A percentile compares a stretch with the other conserved stretches of the same genome.
Evolutionary conservation across 2,797 vertebrate genomes (phyloP).

Genomic region (Cirrhinus mrigala): DNA sequence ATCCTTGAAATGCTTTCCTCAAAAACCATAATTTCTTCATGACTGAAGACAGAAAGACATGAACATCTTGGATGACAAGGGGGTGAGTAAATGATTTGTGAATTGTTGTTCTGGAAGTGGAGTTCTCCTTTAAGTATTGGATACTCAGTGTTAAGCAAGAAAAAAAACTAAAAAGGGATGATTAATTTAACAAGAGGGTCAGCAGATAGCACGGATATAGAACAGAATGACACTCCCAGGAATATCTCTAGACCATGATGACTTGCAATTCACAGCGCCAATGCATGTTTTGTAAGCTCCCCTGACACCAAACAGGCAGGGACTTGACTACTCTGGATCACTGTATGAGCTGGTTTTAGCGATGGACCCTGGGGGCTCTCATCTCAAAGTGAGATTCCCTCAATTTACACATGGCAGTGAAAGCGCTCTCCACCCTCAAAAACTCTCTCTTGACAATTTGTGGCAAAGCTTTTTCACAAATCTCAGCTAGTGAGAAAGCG

Average conservation of each 20-base stretch:
- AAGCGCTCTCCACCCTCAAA: conserved; percentile 13
- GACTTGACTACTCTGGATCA: conserved; percentile 35
- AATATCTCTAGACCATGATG: conserved; percentile 30
- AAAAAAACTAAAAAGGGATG: neutral
- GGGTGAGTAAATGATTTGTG: too few species aligned
- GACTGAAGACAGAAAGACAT: too few species aligned
- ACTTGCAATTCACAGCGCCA: conserved; percentile 24
- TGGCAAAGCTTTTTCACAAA: conserved; percentile 33
- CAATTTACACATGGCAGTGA: conserved; percentile 57
- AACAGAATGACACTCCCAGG: neutral
- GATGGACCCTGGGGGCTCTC: conserved; percentile 37
- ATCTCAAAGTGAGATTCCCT: conserved; percentile 57
- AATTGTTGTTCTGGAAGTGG: too few species aligned
- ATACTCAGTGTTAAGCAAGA: neutral
- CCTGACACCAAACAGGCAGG: conserved; percentile 37
- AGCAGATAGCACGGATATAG: neutral
- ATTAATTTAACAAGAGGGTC: neutral
- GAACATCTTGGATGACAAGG: too few species aligned
- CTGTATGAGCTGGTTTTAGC: conserved; percentile 31
- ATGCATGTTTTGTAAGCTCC: conserved; percentile 32
- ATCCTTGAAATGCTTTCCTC: too few species aligned
- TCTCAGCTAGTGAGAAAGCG: conserved; percentile 14
- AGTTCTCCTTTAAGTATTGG: too few species aligned
- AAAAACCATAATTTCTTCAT: too few species aligned
- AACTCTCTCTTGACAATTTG: conserved; percentile 47